A percentile compares a stretch with the other conserved stretches of the same genome.
These are phyloP conservation scores for Bombyx mandarina DNA, from an alignment of 1,140 invertebrate species.

Conservation along the genomic window DNA sequence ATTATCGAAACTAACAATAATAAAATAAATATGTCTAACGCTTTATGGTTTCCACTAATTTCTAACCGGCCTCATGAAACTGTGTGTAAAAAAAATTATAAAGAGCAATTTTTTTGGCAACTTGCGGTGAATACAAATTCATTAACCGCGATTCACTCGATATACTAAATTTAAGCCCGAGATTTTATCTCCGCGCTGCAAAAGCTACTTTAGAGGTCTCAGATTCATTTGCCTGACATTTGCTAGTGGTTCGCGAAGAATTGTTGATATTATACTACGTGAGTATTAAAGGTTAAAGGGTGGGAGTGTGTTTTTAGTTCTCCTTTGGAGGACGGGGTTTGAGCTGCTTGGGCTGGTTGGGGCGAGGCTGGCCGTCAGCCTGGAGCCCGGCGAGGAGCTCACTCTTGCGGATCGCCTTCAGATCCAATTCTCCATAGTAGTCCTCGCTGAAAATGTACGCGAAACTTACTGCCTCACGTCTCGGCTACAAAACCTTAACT, in stretches of 20 bases:
- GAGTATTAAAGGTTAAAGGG: constrained; percentile 58
- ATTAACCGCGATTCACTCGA: constrained; percentile 48
- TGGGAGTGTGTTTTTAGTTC: constrained; percentile 46
- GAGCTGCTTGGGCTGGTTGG: constrained; percentile 69
- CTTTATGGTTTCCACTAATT: constrained; percentile 49
- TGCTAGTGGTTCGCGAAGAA: constrained; percentile 39
- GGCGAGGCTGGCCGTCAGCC: constrained; percentile 71
- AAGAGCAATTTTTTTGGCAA: constrained; percentile 64
- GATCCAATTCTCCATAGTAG: constrained; percentile 94
- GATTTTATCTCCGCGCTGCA: constrained; percentile 44
- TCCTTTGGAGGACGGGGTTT: constrained; percentile 70
- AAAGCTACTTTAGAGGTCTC: constrained; percentile 25
- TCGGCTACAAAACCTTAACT: constrained; percentile 38
- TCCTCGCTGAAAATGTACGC: constrained; percentile 83
- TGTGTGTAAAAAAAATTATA: constrained; percentile 46
- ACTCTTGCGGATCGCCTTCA: constrained; percentile 94
- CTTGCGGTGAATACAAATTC: constrained; percentile 50
- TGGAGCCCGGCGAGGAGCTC: constrained; percentile 86
- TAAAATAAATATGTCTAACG: constrained; percentile 60
- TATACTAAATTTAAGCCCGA: constrained; percentile 34
- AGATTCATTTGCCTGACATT: constrained; percentile 11
- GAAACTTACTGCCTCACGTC: constrained; percentile 58
- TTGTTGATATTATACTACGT: constrained; percentile 41
- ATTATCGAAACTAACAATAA: constrained; percentile 34
- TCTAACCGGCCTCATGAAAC: constrained; percentile 48